phyloP scores from a whole-genome alignment of 2,113 vertebrate genomes.

The Otis tarda region DNA sequence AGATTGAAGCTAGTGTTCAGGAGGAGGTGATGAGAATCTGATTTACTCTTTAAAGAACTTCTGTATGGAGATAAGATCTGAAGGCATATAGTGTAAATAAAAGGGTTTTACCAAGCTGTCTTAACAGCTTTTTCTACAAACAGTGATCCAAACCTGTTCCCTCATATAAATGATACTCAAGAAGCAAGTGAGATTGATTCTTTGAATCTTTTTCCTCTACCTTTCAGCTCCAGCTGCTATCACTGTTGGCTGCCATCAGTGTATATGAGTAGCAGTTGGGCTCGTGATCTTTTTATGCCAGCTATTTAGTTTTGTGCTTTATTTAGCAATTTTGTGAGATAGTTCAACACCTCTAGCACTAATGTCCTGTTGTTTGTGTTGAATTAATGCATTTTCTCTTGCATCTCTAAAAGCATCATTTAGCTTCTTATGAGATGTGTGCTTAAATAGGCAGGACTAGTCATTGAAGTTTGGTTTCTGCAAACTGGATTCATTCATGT shows the following conservation, averaged over 20 bases:
- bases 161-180: neutral
- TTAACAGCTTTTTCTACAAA: neutral
- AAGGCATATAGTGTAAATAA: neutral
- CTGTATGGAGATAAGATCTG: neutral
- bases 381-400: neutral
- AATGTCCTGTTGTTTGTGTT: neutral
- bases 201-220: neutral
- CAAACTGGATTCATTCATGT: neutral
- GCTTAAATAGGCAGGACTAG: neutral
- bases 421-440: neutral
- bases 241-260: neutral
- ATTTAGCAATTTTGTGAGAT: neutral
- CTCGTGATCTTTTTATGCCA: neutral
- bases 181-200: neutral
- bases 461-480: neutral
- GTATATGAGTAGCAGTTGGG: neutral
- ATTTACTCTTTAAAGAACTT: neutral
- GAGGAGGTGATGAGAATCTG: slow-evolving; percentile 75
- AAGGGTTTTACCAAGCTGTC: neutral
- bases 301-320: neutral
- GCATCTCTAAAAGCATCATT: neutral
- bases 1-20: slow-evolving; percentile 71
- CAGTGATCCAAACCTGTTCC: neutral
- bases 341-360: neutral
- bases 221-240: neutral